These are phyloP conservation scores for Pristiophorus japonicus DNA, from an alignment of 2,113 vertebrate genomes.

Conservation along the genomic window DNA sequence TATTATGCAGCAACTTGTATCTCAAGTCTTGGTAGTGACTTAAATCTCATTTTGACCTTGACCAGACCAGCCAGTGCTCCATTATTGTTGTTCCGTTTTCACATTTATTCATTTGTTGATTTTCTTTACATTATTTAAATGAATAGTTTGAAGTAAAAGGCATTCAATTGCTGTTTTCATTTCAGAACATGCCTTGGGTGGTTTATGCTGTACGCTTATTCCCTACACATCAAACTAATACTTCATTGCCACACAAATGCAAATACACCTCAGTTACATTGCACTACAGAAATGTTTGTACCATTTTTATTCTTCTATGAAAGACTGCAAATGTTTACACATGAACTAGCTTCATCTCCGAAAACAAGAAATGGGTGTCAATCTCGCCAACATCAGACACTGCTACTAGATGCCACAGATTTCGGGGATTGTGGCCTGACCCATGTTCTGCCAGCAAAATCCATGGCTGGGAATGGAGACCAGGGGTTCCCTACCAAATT, in stretches of 20 bases:
- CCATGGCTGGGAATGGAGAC: too few species aligned
- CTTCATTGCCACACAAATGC: background rate
- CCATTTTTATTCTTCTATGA: too few species aligned
- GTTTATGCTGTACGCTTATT: background rate
- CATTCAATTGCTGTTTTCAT: background rate
- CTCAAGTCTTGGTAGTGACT: background rate
- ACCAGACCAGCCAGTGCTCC: background rate
- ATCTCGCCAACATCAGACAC: too few species aligned
- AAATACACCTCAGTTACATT: background rate
- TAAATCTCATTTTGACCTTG: background rate
- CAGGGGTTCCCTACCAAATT: too few species aligned
- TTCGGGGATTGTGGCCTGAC: too few species aligned
- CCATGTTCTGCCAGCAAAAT: too few species aligned
- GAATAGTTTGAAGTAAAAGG: background rate
- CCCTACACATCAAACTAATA: background rate
- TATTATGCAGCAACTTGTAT: background rate
- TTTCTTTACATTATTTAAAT: background rate
- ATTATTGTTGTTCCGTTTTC: background rate
- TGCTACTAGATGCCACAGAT: too few species aligned
- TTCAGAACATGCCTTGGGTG: background rate
- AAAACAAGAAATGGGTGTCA: too few species aligned
- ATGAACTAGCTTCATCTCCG: too few species aligned
- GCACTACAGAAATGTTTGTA: too few species aligned
- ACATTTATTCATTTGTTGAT: background rate
- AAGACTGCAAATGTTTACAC: too few species aligned